Evolutionary conservation across 2,797 vertebrate species (phyloP), one percentile per base, ranked within the genome.

Genomic region (Cynopterus sphinx): DNA sequence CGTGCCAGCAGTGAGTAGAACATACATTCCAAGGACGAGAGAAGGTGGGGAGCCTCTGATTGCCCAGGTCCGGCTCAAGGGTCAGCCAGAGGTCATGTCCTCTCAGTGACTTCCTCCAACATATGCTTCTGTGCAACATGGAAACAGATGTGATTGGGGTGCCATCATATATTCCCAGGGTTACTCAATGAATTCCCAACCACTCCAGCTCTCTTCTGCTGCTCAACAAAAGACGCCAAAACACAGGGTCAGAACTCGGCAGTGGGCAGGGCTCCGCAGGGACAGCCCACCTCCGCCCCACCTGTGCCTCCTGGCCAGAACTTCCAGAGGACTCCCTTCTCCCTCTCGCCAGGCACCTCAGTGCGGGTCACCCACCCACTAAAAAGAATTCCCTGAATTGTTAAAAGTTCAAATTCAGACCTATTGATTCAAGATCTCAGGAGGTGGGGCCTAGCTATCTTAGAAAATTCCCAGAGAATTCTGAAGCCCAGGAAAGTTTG

Each of bases 401-500:
- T 70, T 70, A 83, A 84, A 68, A 61, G 55, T 81, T 39, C 55
- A 3, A 0, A 36, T 36, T 86, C 93, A 55, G 36, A 74, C 28
- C 39, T 74, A n/a, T 43, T 55, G 53, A 55, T 65, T 89, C 53
- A 28, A 28, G 46, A 55, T 77, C 70, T 83, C 39, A 21, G 36
- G 43, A 53, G 12, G 36, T 41, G 33, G 26, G 36, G 13, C 39
- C 2, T 3, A 39, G 43, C 19, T 49, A 65, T 73, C 55, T 87
- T 61, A 94, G 28, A 28, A 63, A 51, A 86, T 68, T 59, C 36
- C 31, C 51, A 41, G 74, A 74, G 67, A 67, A 33, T 74, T 67
- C 65, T 21, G 22, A 78, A 78, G 46, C n/a, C 55, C 67, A 51
- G 28, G 36, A 8, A 43, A 21, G 16, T 68, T 17, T 51, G 67